These are phyloP conservation scores for Amphimedon queenslandica DNA, from an alignment of 37 sponge, comb jelly and placozoan genomes.

Conservation along the genomic window DNA sequence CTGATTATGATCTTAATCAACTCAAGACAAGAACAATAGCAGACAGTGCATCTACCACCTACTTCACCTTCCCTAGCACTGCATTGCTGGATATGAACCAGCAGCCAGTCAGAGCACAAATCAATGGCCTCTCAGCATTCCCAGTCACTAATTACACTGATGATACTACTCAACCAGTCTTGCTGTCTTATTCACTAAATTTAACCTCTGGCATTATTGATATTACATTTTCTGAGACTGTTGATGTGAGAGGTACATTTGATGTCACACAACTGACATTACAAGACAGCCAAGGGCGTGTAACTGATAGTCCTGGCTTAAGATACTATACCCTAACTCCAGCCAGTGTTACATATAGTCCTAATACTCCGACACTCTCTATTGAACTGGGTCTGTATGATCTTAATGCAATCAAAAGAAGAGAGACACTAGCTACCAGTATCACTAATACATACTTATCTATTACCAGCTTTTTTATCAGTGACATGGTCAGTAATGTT, in stretches of 20 bases:
- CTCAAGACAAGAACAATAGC: constrained; percentile 79
- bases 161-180: constrained; percentile 67
- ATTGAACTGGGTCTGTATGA: constrained; percentile 50
- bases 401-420: constrained; percentile 76
- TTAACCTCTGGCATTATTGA: constrained; percentile 42
- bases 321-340: constrained; percentile 46
- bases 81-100: constrained; percentile 66
- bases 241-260: constrained; percentile 51
- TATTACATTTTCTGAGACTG: constrained; percentile 73
- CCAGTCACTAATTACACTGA: constrained; percentile 43
- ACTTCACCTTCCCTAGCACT: constrained; percentile 61
- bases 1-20: constrained; percentile 62
- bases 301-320: constrained; percentile 12
- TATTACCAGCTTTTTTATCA: constrained; percentile 23
- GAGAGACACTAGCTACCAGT: constrained; percentile 44
- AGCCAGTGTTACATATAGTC: constrained; percentile 15
- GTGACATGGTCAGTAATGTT: constrained; percentile 58
- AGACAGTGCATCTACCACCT: constrained; percentile 35
- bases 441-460: constrained; percentile 43
- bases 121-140: constrained; percentile 60
- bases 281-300: constrained; percentile 29
- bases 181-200: constrained; percentile 46
- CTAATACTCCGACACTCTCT: constrained; percentile 43
- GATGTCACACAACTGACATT: constrained; percentile 31
- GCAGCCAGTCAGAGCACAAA: constrained; percentile 33